A percentile compares a stretch with the other conserved stretches of the same genome.
These are phyloP conservation scores for Oreochromis grahami DNA, from an alignment of 2,797 vertebrate species.

Conservation along the genomic window DNA sequence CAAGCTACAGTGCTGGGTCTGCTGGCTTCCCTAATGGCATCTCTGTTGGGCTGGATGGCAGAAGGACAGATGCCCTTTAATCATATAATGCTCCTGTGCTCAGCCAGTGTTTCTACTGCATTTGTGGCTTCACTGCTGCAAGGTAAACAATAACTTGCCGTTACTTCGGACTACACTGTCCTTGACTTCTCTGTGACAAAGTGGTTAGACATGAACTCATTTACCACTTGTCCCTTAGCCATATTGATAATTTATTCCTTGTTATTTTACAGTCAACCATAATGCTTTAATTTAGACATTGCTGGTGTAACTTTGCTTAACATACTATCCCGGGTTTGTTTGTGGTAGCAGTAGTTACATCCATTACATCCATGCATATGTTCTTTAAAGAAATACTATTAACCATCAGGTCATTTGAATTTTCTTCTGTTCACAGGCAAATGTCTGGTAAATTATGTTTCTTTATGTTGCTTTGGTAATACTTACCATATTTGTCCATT, in stretches of 20 bases:
- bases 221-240: neutral
- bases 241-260: neutral
- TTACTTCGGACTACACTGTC: neutral
- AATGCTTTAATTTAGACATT: neutral
- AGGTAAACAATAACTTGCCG: conserved; percentile 68
- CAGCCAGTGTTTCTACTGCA: conserved; percentile 86
- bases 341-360: neutral
- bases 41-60: conserved; percentile 86
- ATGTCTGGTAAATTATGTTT: no score
- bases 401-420: no score
- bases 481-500: no score
- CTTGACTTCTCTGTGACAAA: neutral
- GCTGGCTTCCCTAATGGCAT: conserved; percentile 85
- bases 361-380: no score
- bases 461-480: no score
- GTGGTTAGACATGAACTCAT: neutral
- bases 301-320: no score
- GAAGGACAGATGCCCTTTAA: conserved; percentile 82
- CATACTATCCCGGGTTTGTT: no score
- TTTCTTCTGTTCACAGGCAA: no score
- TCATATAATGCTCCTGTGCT: conserved; percentile 86
- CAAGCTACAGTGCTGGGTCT: conserved; percentile 93
- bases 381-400: no score
- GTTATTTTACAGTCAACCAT: neutral
- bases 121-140: conserved; percentile 91